Evolutionary conservation across 2,113 vertebrate species (phyloP).

Genomic region (Turnix velox): DNA sequence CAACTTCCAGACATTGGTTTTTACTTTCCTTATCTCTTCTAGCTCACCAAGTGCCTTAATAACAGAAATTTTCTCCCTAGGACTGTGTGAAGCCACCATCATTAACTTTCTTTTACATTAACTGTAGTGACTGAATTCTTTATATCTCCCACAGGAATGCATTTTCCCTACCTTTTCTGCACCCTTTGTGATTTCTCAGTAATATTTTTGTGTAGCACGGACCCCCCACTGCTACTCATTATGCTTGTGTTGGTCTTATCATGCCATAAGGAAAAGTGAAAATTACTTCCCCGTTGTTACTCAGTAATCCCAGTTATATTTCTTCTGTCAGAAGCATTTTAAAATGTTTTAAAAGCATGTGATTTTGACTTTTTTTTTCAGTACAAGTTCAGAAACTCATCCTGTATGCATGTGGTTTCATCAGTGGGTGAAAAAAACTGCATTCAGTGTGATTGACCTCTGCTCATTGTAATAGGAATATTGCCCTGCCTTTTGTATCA

Average conservation of each 20-base stretch:
- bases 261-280: not conserved
- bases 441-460: not conserved
- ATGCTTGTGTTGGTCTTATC: not conserved
- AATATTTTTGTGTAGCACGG: not conserved
- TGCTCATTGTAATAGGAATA: not conserved
- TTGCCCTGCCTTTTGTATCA: not conserved
- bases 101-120: slow-evolving; percentile 26
- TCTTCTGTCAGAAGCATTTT: not conserved
- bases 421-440: not conserved
- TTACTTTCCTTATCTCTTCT: not conserved
- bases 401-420: not conserved
- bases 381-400: not conserved
- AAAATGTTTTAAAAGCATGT: not conserved
- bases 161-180: slow-evolving; percentile 16
- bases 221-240: not conserved
- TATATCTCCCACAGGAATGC: not conserved
- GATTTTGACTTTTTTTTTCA: not conserved
- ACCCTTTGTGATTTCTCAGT: slow-evolving; percentile 5
- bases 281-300: not conserved
- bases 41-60: not conserved
- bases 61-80: slow-evolving; percentile 8
- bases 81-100: not conserved
- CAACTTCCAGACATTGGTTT: not conserved
- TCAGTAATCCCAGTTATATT: not conserved
- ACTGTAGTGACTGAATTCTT: not conserved